A percentile compares a stretch with the other conserved stretches of the same genome.
Evolutionary conservation across 2,113 vertebrate genomes (phyloP).

Genomic region (Bubalus kerabau): DNA sequence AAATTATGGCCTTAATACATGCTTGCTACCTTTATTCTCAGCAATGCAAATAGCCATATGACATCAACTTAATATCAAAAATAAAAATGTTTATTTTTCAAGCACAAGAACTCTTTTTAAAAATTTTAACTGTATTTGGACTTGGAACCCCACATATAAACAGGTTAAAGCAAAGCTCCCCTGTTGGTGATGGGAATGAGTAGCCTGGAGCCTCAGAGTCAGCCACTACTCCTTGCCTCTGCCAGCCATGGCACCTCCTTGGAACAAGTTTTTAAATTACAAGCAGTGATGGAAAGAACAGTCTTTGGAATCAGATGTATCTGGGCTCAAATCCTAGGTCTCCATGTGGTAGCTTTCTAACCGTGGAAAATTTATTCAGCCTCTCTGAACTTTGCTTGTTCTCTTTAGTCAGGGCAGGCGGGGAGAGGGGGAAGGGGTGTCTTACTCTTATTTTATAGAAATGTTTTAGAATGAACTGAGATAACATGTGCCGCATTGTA

Average conservation of each 20-base stretch:
- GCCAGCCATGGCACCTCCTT: background rate
- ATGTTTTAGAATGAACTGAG: background rate
- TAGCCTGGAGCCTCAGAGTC: background rate
- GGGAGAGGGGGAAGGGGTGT: background rate
- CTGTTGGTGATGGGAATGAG: background rate
- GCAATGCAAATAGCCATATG: background rate
- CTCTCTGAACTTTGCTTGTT: background rate
- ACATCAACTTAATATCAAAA: background rate
- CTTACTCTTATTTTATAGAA: background rate
- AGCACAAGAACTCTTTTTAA: background rate
- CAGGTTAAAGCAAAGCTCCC: background rate
- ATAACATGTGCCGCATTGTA: background rate
- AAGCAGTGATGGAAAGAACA: background rate
- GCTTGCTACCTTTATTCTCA: background rate
- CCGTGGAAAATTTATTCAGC: background rate
- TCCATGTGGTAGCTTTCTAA: background rate
- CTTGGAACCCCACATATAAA: background rate
- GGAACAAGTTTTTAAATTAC: background rate
- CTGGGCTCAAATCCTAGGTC: background rate
- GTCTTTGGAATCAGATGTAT: background rate
- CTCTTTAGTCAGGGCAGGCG: background rate
- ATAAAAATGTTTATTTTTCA: background rate
- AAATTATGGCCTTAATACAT: background rate
- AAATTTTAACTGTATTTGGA: background rate
- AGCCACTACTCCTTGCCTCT: background rate